Evolutionary conservation across 2,888 invertebrate species (phyloP), one percentile per base, ranked within the genome.

Genomic region (Noctua fimbriata): DNA sequence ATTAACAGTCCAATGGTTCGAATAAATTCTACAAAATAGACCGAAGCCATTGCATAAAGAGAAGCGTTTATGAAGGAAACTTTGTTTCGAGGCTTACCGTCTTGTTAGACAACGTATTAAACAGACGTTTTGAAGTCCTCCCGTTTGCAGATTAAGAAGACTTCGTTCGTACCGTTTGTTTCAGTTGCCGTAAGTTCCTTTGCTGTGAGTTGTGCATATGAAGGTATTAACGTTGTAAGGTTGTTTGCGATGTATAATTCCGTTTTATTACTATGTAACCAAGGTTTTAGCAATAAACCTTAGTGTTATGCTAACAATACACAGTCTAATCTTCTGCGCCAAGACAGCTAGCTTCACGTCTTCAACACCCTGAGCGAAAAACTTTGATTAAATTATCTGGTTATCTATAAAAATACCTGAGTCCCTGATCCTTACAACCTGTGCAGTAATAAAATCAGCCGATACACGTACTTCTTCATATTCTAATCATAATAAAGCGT

Each of bases 1-100:
- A 89, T 92, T 90, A 86, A 85, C 92, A 90, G 87, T 91, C 91
- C 90, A 91, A 90, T 91, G 92, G 90, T 89, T 92, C 90, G 89
- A 92, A 93, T 93, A 92, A 92, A 92, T 85, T 87, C 87, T 76
- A 74, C 81, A 74, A 87, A 87, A 88, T 88, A 88, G 86, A 86
- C 81, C 75, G 73, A 73, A 89, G 89, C 89, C 87, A 89, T 91
- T 93, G 93, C 91, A 92, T 92, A 91, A 92, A 93, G 92, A 90
- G 90, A 89, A 92, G 84, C 87, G 87, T 89, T 91, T 90, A 90
- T 90, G 88, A 83, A 88, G 72, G 67, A 79, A 87, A 88, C 81
- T 88, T 87, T 87, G 87, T 89, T 91, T 88, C 85, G 83, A 84
- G 82, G 83, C 79, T 86, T 86, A 88, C 72, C 79, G 79, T 86